These are phyloP conservation scores for Trididemnum clinides DNA, from an alignment of 23 tunicate species.

Conservation along the genomic window DNA sequence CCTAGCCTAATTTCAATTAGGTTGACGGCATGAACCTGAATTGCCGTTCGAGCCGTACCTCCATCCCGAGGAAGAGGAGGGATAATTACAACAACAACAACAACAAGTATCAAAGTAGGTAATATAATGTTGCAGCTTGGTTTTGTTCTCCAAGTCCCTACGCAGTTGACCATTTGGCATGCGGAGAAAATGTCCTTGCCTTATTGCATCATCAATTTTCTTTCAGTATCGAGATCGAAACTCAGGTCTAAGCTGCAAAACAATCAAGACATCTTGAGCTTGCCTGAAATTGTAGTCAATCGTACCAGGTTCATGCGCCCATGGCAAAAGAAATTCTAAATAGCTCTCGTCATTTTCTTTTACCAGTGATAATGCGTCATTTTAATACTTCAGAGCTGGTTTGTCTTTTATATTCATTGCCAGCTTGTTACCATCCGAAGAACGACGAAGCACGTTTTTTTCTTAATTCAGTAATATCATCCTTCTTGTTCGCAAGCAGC, in stretches of 20 bases:
- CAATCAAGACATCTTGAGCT: background rate
- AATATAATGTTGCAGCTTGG: background rate
- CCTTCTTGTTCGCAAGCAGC: no score
- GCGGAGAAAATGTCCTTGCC: background rate
- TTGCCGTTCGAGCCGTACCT: no score
- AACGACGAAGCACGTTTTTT: no score
- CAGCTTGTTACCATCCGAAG: background rate
- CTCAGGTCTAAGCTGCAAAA: background rate
- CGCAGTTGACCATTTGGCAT: background rate
- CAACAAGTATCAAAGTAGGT: background rate
- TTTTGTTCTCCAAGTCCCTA: background rate
- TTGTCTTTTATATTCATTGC: background rate
- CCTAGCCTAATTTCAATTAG: no score
- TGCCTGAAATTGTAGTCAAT: background rate
- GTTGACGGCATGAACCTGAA: no score
- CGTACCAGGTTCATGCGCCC: background rate
- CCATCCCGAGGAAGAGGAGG: no score
- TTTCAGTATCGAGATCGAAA: background rate
- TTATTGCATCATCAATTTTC: background rate
- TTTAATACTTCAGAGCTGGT: background rate
- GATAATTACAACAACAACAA: no score
- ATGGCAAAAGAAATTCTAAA: background rate
- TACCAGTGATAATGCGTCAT: background rate
- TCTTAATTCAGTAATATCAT: no score
- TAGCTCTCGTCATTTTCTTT: background rate